These are phyloP conservation scores for Capromys pilorides DNA, from an alignment of 2,797 vertebrate genomes.

Conservation along the genomic window DNA sequence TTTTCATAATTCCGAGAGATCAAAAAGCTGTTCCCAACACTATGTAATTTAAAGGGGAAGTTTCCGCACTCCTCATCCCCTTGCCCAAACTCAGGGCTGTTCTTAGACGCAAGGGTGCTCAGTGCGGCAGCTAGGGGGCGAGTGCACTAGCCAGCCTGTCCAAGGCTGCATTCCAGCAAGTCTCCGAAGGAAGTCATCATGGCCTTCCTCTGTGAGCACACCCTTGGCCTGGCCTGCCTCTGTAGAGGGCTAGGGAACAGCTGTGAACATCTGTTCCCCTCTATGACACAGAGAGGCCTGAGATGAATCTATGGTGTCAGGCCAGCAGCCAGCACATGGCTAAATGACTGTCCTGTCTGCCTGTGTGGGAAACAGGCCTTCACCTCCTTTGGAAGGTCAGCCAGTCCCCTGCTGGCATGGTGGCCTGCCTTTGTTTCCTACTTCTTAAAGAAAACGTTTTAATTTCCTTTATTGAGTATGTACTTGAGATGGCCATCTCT, in stretches of 20 bases:
- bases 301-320: not conserved
- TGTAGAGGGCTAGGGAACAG: not conserved
- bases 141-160: not conserved
- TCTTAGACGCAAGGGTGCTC: not conserved
- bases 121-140: not conserved
- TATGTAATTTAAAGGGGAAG: not conserved
- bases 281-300: not conserved
- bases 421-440: not conserved
- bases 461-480: not conserved
- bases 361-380: not conserved
- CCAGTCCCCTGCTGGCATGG: not conserved
- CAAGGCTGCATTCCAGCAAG: not conserved
- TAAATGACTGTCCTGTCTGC: not conserved
- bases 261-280: not conserved
- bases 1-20: conserved; percentile 33
- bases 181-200: not conserved
- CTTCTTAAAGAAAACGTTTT: conserved; percentile 19
- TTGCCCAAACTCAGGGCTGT: not conserved
- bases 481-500: not conserved
- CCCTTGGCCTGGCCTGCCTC: not conserved
- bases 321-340: not conserved
- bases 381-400: not conserved
- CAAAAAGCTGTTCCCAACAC: not conserved
- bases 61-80: not conserved
- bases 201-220: not conserved